Conservation (phyloP, 2,888 invertebrate genomes). For the Tortricodes alternella region DNA sequence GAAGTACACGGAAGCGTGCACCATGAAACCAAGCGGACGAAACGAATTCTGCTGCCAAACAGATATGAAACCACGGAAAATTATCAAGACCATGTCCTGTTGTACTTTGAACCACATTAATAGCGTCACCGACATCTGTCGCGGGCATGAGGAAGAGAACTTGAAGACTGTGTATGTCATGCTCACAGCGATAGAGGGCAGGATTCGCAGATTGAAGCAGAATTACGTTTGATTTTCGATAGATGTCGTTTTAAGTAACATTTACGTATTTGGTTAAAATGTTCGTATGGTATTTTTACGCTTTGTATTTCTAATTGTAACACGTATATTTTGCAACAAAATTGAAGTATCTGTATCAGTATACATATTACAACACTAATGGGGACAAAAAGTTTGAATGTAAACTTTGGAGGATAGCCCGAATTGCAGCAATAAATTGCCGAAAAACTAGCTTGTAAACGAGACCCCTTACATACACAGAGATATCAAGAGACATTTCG, state of each 20-base stretch:
- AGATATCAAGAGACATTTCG: too few relatives aligned
- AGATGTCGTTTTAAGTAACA: constrained; percentile 42
- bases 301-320: too few relatives aligned
- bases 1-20: constrained; percentile 45
- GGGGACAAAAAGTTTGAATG: too few relatives aligned
- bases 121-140: constrained; percentile 56
- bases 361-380: too few relatives aligned
- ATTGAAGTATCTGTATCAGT: too few relatives aligned
- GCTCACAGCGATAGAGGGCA: constrained; percentile 66
- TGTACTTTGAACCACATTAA: constrained; percentile 44
- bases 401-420: too few relatives aligned
- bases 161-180: constrained; percentile 60
- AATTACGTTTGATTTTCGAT: constrained; percentile 32
- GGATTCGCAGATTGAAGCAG: constrained; percentile 58
- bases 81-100: constrained; percentile 16
- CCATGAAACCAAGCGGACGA: constrained; percentile 63
- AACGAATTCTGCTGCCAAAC: constrained; percentile 54
- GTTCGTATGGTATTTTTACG: neutral
- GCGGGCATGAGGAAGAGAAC: constrained; percentile 51
- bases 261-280: neutral
- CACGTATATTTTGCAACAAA: too few relatives aligned
- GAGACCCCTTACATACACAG: too few relatives aligned
- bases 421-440: too few relatives aligned
- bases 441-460: too few relatives aligned
- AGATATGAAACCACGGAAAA: constrained; percentile 20